These are phyloP conservation scores for Chydorus sphaericus DNA, from an alignment of 2,888 invertebrate genomes.

Conservation along the genomic window DNA sequence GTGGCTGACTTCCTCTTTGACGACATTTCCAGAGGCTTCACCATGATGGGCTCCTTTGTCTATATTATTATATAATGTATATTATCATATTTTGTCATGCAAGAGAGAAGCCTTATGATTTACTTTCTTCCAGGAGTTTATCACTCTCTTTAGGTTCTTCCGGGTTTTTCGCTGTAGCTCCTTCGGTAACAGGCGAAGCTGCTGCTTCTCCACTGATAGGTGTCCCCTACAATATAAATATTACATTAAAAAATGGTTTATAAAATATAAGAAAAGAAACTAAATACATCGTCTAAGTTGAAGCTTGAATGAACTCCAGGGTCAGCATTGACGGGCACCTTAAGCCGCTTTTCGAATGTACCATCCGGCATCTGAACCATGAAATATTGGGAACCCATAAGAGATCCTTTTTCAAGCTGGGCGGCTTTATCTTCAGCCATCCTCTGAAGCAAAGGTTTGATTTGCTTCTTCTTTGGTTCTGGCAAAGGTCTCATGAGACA, in stretches of 20 bases:
- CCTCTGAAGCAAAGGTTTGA: constrained; percentile 70
- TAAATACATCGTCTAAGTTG: constrained; percentile 52
- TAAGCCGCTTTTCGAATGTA: constrained; percentile 73
- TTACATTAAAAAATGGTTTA: background rate
- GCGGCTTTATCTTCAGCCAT: constrained; percentile 86
- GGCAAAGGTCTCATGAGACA: constrained; percentile 63
- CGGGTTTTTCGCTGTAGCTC: too few relatives aligned
- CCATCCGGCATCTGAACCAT: constrained; percentile 79
- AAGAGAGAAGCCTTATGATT: background rate
- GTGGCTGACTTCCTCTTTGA: constrained; percentile 20
- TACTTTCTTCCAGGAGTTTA: constrained; percentile 7
- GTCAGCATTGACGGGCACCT: constrained; percentile 80
- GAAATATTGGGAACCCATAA: constrained; percentile 66
- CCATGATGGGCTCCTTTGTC: too few relatives aligned
- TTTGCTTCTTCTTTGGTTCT: constrained; percentile 53
- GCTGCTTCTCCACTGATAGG: too few relatives aligned
- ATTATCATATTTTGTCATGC: background rate
- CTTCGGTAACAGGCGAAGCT: too few relatives aligned
- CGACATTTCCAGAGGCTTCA: background rate
- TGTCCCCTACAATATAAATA: too few relatives aligned
- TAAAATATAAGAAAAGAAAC: background rate
- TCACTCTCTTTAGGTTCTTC: constrained; percentile 15
- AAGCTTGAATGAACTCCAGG: constrained; percentile 83
- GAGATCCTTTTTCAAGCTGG: constrained; percentile 79
- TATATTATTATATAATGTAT: too few relatives aligned